Percentiles rank a stretch among this genome's conserved stretches.
Evolutionary conservation across 1,140 invertebrate species (phyloP).

Genomic region (Drosophila teissieri): DNA sequence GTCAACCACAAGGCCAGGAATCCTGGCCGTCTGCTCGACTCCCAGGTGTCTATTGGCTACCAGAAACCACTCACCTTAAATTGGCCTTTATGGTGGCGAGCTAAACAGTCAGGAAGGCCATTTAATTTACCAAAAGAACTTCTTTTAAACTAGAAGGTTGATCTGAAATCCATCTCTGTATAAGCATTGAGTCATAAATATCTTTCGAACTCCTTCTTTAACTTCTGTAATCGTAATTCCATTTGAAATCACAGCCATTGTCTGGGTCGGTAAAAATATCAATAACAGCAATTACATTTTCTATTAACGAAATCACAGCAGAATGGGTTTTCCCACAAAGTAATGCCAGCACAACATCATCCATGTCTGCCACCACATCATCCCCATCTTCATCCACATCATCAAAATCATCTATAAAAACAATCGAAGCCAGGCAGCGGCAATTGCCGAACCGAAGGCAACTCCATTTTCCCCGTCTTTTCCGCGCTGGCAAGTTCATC

Average conservation of each 20-base stretch:
- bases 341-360: constrained; percentile 50
- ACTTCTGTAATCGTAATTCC: not conserved
- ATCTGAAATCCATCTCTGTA: not conserved
- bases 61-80: constrained; percentile 27
- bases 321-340: constrained; percentile 12
- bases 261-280: constrained; percentile 44
- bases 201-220: not conserved
- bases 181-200: not conserved
- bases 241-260: constrained; percentile 39
- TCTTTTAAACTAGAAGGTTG: not conserved
- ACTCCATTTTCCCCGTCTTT: constrained; percentile 23
- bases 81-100: constrained; percentile 4
- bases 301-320: constrained; percentile 73
- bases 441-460: constrained; percentile 50
- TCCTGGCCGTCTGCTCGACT: constrained; percentile 19
- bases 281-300: constrained; percentile 81
- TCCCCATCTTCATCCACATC: constrained; percentile 29
- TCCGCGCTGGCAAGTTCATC: constrained; percentile 64
- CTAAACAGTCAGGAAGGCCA: not conserved
- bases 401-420: constrained; percentile 71
- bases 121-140: not conserved
- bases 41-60: constrained; percentile 26
- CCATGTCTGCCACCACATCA: constrained; percentile 37
- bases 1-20: constrained; percentile 46
- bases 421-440: constrained; percentile 68